Base-by-base conservation (phyloP, 1,140 invertebrate species). In the Patella vulgata region DNA sequence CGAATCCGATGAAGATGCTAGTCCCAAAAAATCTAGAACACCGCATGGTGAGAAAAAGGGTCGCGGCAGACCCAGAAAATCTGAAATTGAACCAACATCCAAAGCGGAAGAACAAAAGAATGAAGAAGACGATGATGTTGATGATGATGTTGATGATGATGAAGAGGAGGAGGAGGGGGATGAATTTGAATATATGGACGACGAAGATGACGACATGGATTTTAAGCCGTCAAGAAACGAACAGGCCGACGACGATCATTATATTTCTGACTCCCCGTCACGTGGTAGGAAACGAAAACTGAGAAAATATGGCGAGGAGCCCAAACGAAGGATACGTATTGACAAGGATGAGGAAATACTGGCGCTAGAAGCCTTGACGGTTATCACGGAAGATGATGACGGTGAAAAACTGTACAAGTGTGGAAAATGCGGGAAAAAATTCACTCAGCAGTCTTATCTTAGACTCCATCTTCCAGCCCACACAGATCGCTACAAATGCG, bases 391-490 rank as follows among this genome's bases (percentile, higher is more conserved):
- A 46, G 60, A 68, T 8, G 64, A 54, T 19, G 51, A 62, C 36
- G 71, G 66, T 11, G 60, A 51, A 30, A 63, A 66, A 42, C 60
- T 67, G n/a, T 74, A 70, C 66, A 57, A 64, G 5, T 78, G 77
- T 46, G 67, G 62, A 9, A 46, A 70, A 8, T 78, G 77, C 53
- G 63, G 62, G 11, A 78, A 77, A 23, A 71, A 74, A 39, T 78
- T 75, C 52, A 53, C 43, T 12, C 67, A 69, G 39, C 62, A 68
- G 23, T 69, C 73, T 28, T 77, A 77, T 53, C 53, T 78, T 1
- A 62, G 63, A 44, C 68, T 78, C n/a, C 79, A 81, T 50, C 55
- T 68, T 3, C 72, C 71, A 4, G 67, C 58, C 6, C 78, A 80
- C 52, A 75, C 74, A 8, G 63, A 68, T 25, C 63, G 70, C 54